These are phyloP conservation scores for Trachymyrmex septentrionalis DNA, from an alignment of 1,140 invertebrate genomes.

Conservation along the genomic window DNA sequence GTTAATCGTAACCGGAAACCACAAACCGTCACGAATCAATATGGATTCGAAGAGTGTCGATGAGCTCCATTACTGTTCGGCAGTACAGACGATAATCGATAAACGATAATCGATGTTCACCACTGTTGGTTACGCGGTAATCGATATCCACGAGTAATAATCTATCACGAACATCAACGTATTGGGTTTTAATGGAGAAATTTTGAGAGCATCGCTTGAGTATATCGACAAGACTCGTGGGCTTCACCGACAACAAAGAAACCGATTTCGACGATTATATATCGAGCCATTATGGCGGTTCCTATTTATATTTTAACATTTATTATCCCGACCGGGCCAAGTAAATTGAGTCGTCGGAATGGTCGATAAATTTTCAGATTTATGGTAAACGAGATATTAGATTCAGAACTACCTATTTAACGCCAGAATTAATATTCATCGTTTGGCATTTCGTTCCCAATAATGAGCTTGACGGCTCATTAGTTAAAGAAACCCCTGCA, in stretches of 20 bases:
- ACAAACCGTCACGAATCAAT: slow-evolving; percentile 43
- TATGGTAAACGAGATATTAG: slow-evolving; percentile 38
- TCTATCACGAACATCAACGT: slow-evolving; percentile 40
- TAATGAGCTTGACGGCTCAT: slow-evolving; percentile 59
- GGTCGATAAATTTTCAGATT: slow-evolving; percentile 54
- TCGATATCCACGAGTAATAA: slow-evolving; percentile 58
- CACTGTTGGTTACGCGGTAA: slow-evolving; percentile 33
- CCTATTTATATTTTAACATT: slow-evolving; percentile 53
- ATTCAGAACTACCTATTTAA: slow-evolving; percentile 25
- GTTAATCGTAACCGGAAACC: slow-evolving; percentile 57
- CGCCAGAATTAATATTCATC: slow-evolving; percentile 68
- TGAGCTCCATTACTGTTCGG: slow-evolving; percentile 42
- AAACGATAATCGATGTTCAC: slow-evolving; percentile 56
- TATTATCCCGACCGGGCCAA: neutral
- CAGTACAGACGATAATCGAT: slow-evolving; percentile 49
- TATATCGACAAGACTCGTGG: slow-evolving; percentile 26
- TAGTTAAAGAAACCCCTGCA: slow-evolving; percentile 44
- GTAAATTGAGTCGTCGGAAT: slow-evolving; percentile 3
- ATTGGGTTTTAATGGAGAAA: slow-evolving; percentile 56
- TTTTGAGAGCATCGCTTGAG: slow-evolving; percentile 34
- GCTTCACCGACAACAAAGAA: slow-evolving; percentile 34
- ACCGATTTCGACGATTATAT: slow-evolving; percentile 27
- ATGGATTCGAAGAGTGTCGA: slow-evolving; percentile 50
- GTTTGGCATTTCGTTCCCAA: slow-evolving; percentile 31
- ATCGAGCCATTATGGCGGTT: slow-evolving; percentile 11